Conservation (phyloP, 2,113 vertebrate genomes). For the Sturnus vulgaris region DNA sequence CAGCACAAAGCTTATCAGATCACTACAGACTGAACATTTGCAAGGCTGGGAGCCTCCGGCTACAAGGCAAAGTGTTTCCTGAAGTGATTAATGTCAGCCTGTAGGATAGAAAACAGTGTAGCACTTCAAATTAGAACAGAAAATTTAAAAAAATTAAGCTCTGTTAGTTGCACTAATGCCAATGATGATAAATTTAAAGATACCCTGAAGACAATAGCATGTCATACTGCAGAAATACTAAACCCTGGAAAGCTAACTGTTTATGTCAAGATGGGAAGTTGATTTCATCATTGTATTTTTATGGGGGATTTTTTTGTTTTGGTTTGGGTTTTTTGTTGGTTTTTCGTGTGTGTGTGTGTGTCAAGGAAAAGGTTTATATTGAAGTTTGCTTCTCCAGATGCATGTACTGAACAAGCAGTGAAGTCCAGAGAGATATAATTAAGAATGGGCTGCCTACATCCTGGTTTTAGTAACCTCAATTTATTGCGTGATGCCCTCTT, state of each 20-base stretch:
- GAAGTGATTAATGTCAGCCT: constrained; percentile 41
- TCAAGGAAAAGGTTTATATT: background rate
- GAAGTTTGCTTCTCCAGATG: background rate
- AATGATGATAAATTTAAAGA: background rate
- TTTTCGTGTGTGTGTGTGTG: too few relatives aligned
- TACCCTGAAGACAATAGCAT: background rate
- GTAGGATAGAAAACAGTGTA: constrained; percentile 12
- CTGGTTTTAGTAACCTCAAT: background rate
- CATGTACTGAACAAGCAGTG: background rate
- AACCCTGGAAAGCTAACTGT: background rate
- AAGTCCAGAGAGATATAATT: background rate
- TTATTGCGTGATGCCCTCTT: background rate
- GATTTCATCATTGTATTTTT: background rate
- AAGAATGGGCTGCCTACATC: background rate
- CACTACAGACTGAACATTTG: constrained; percentile 13
- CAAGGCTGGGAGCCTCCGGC: background rate
- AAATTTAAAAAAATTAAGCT: constrained; percentile 2
- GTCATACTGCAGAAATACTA: background rate
- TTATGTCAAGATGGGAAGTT: background rate
- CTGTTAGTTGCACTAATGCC: background rate
- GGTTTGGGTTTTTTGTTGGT: too few relatives aligned
- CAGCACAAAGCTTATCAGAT: constrained; percentile 44
- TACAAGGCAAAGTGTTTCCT: constrained; percentile 36
- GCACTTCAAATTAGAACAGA: background rate
- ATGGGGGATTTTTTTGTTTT: background rate